Conservation (phyloP, 1,140 invertebrate species). For the Chlorops oryzae region DNA sequence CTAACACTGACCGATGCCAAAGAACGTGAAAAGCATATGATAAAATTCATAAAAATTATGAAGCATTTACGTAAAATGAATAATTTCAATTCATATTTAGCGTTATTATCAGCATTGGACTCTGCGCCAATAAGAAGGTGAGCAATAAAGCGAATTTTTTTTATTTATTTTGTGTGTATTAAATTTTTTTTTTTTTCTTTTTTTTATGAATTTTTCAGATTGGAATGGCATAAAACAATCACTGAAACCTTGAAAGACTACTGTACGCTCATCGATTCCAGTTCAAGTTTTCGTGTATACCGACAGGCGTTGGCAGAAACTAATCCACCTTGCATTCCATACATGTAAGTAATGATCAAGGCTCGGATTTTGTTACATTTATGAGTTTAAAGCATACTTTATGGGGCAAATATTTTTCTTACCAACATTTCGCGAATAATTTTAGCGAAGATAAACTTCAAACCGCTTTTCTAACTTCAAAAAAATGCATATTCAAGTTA, state of each 20-base stretch:
- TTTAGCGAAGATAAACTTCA: no score
- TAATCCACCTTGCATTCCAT: conserved; percentile 95
- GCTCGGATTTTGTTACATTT: no score
- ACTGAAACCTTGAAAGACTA: conserved; percentile 91
- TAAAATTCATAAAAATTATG: conserved; percentile 99
- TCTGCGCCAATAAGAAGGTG: conserved; percentile 84
- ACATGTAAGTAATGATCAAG: conserved; percentile 93
- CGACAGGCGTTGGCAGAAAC: conserved; percentile 88
- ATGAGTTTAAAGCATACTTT: no score
- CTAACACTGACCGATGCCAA: conserved; percentile 77
- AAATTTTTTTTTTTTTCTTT: no score
- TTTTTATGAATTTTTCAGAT: conserved; percentile 53
- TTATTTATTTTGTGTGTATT: no score
- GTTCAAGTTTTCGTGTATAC: conserved; percentile 92
- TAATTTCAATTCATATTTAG: conserved; percentile 98
- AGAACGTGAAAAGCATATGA: conserved; percentile 91
- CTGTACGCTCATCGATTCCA: conserved; percentile 91
- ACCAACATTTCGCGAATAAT: no score
- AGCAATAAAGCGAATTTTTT: no score
- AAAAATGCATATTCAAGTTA: no score
- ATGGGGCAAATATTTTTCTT: no score
- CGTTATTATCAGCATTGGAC: conserved; percentile 90
- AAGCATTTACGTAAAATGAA: conserved; percentile 93
- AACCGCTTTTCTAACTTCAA: no score
- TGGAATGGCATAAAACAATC: conserved; percentile 93